These are phyloP conservation scores for Diogma glabrata DNA, from an alignment of 2,888 invertebrate genomes.

Conservation along the genomic window DNA sequence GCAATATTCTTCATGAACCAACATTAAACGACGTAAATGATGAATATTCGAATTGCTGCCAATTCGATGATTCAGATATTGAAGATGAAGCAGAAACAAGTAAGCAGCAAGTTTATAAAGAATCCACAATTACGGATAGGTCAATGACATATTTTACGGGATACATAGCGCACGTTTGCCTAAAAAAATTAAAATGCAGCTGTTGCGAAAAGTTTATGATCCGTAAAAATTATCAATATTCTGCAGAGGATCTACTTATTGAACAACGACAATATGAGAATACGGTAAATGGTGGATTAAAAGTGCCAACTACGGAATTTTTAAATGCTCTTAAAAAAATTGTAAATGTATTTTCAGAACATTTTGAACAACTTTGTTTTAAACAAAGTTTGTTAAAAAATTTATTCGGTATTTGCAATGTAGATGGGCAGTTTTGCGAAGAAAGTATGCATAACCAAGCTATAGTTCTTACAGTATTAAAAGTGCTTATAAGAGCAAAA, in stretches of 20 bases:
- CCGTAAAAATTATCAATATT: neutral
- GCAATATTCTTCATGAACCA: too few species aligned
- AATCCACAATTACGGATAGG: too few species aligned
- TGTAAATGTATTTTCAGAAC: too few species aligned
- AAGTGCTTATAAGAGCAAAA: neutral
- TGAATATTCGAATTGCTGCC: too few species aligned
- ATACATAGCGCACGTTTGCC: neutral
- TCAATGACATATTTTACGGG: conserved; percentile 3
- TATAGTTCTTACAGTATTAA: neutral
- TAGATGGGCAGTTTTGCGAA: neutral
- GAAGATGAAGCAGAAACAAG: too few species aligned
- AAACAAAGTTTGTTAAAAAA: neutral
- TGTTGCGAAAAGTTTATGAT: neutral
- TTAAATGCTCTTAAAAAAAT: neutral
- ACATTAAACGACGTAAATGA: too few species aligned
- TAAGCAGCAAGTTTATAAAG: too few species aligned
- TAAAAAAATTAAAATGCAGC: neutral
- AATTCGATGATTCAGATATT: too few species aligned
- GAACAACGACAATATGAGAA: neutral
- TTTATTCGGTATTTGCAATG: conserved; percentile 1
- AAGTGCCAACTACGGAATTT: neutral
- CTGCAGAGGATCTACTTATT: neutral
- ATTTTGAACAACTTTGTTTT: neutral
- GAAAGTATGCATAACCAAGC: neutral
- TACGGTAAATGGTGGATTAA: neutral